Base-by-base conservation (phyloP, 2,797 vertebrate genomes). In the Benthosema pterotum region DNA sequence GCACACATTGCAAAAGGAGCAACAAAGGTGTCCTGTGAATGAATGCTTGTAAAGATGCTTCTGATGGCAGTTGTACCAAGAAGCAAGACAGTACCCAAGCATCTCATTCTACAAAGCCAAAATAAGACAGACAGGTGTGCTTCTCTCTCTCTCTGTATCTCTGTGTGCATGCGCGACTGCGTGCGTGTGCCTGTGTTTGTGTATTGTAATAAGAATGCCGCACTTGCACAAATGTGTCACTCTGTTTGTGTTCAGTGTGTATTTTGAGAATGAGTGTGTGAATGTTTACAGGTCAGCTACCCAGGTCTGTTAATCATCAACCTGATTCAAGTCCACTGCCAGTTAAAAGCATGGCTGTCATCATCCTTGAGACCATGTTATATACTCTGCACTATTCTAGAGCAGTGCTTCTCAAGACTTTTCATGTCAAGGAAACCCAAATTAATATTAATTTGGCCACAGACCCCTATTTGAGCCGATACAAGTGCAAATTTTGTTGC, bases 271-370 rank as follows among this genome's bases (percentile, higher is more conserved):
- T 67, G 60, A 69, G 38, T 65, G n/a, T 71, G 56, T 69, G 63
- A 52, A 25, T 69, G 52, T 43, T 22, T 17, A 6, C 56, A 50
- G 63, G 68, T 73, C 32, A 18, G 52, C 61, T 17, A 8, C 5
- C 4, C 3, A 13, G 42, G 46, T 32, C 32, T 77, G 83, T 84
- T 81, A 79, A 86, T 85, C 60, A 87, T 85, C 61, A 66, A 80
- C 67, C 60, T 62, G 18, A 18, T 42, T 46, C 13, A 25, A 25
- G 19, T 43, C 32, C 11, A 15, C 17, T 5, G 16, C 28, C 46
- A 2, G 59, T 48, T 45, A 67, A 64, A 57, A 45, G 32, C 60
- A 50, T 57, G 38, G 55, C 45, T 58, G 32, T 38, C 32, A 38
- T 8, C 8, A 38, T 38, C 32, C 8, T 9, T 38, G 32, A 9